Evolutionary conservation across 1,140 invertebrate genomes (phyloP).

Genomic region (Arctopsyche grandis): DNA sequence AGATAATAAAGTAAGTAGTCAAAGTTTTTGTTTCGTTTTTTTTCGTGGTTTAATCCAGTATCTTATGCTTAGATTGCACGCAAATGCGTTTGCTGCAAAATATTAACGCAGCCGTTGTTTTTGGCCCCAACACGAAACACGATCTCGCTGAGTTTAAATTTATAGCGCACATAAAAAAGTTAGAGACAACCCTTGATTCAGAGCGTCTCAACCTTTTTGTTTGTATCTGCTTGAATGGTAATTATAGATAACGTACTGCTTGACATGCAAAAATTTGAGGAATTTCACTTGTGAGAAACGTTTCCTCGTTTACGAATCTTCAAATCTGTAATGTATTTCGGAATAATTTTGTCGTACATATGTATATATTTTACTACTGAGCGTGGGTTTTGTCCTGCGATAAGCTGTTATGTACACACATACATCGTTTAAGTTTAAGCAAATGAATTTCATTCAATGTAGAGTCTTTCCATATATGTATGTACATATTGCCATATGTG

Average conservation of each 20-base stretch:
- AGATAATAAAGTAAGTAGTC: conserved; percentile 26
- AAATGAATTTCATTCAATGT: no score
- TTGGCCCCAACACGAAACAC: neutral
- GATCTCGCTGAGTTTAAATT: neutral
- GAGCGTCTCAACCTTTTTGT: neutral
- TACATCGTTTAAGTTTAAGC: no score
- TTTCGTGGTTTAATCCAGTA: neutral
- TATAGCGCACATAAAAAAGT: neutral
- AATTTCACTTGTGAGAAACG: neutral
- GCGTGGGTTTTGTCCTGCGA: no score
- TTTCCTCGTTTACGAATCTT: no score
- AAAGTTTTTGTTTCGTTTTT: neutral
- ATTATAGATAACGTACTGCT: neutral
- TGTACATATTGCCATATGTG: no score
- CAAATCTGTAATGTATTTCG: no score
- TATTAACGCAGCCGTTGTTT: neutral
- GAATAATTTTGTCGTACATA: no score
- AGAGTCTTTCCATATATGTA: no score
- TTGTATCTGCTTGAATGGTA: neutral
- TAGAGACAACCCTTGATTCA: no score
- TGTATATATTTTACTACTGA: no score
- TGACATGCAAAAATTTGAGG: neutral
- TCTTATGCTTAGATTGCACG: conserved; percentile 12
- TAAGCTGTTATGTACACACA: no score
- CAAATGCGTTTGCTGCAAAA: neutral